Evolutionary conservation across 2,888 invertebrate genomes (phyloP).

Genomic region (Shargacucullia verbasci): DNA sequence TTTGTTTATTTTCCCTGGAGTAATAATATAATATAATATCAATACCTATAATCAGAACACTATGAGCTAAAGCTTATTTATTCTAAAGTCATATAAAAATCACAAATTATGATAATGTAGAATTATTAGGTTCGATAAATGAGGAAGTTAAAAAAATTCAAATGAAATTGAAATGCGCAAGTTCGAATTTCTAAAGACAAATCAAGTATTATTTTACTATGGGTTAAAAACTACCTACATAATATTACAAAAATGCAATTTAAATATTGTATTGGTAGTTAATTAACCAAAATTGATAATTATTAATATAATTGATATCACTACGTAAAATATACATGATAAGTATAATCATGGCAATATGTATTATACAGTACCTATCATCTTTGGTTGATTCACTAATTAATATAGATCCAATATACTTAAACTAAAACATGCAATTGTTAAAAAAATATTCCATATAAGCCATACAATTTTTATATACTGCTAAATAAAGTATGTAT

Average conservation of each 20-base stretch:
- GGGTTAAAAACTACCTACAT: too few relatives aligned
- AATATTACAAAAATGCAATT: slow-evolving; percentile 4
- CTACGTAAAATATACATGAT: slow-evolving; percentile 37
- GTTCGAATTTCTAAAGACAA: too few relatives aligned
- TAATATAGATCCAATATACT: slow-evolving; percentile 48
- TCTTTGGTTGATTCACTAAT: slow-evolving; percentile 54
- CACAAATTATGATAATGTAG: slow-evolving; percentile 1
- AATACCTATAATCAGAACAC: background rate
- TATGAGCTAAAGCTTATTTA: slow-evolving; percentile 8
- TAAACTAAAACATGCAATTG: slow-evolving; percentile 47
- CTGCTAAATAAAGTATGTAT: slow-evolving; percentile 22
- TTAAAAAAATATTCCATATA: slow-evolving; percentile 48
- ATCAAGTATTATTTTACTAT: too few relatives aligned
- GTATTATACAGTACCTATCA: slow-evolving; percentile 43
- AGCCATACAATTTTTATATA: slow-evolving; percentile 27
- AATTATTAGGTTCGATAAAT: slow-evolving; percentile 1
- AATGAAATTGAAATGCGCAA: too few relatives aligned
- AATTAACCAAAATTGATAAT: slow-evolving; percentile 40
- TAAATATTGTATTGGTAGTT: slow-evolving; percentile 17
- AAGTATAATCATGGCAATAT: slow-evolving; percentile 48
- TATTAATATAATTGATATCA: slow-evolving; percentile 31
- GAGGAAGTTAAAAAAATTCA: slow-evolving; percentile 12
- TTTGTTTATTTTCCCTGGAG: slow-evolving; percentile 4
- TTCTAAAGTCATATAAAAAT: slow-evolving; percentile 2
- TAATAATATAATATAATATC: background rate